Conservation (phyloP, 2,797 vertebrate genomes). For the Crotalus adamanteus region DNA sequence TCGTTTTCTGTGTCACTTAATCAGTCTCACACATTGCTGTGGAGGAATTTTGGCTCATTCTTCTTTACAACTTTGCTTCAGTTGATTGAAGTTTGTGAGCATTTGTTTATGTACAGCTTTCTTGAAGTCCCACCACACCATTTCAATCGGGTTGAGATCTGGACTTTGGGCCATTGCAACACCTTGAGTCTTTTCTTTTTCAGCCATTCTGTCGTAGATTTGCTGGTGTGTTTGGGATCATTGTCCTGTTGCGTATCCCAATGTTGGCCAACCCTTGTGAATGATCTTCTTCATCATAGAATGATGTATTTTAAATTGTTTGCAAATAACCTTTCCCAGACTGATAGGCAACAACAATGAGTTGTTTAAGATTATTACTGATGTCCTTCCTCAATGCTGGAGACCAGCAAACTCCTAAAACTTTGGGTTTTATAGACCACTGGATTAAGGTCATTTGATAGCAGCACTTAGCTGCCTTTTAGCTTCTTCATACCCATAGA, state of each 20-base stretch:
- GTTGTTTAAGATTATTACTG: background rate
- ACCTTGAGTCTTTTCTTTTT: background rate
- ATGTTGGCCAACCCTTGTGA: background rate
- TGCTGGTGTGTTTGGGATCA: background rate
- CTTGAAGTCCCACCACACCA: background rate
- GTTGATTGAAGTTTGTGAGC: background rate
- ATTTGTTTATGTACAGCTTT: background rate
- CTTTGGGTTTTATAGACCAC: background rate
- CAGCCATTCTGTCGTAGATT: background rate
- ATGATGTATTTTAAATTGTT: background rate
- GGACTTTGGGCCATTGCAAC: background rate
- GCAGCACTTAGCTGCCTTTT: too few species aligned
- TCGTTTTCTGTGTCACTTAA: too few species aligned
- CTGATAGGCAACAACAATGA: background rate
- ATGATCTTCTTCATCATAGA: background rate
- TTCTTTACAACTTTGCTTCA: background rate
- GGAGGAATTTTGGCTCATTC: background rate
- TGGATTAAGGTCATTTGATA: too few species aligned
- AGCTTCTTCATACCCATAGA: too few species aligned
- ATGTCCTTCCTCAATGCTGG: background rate
- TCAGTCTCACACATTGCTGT: too few species aligned
- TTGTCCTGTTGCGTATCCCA: background rate
- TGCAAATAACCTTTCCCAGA: background rate
- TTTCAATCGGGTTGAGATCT: background rate
- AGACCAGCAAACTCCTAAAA: background rate